Evolutionary conservation across 2,888 invertebrate genomes (phyloP).

Genomic region (Liodrosophila aerea): DNA sequence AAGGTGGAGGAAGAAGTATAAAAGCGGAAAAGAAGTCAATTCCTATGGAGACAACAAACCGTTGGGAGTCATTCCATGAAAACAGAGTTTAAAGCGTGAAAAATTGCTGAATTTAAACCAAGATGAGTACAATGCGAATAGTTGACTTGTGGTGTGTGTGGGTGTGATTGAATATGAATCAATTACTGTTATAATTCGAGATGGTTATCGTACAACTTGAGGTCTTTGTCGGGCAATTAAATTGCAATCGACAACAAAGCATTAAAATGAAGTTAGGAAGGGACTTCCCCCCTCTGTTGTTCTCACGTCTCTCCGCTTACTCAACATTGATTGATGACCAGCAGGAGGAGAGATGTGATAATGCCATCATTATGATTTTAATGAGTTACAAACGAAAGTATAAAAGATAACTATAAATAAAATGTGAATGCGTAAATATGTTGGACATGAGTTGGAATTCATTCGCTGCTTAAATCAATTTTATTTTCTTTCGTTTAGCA

Average conservation of each 20-base stretch:
- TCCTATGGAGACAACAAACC: conserved; percentile 10
- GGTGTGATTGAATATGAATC: conserved; percentile 34
- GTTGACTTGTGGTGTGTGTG: conserved; percentile 10
- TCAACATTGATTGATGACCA: conserved; percentile 61
- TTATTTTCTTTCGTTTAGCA: no score
- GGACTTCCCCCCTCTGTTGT: no score
- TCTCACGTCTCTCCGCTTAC: no score
- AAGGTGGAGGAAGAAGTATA: conserved; percentile 10
- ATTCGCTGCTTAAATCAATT: neutral
- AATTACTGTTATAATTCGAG: conserved; percentile 27
- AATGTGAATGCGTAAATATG: conserved; percentile 9
- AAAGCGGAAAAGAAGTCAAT: conserved; percentile 11
- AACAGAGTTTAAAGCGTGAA: conserved; percentile 21
- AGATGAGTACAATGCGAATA: conserved; percentile 2
- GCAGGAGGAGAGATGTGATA: conserved; percentile 27
- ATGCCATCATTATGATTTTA: conserved; percentile 64
- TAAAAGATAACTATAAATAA: neutral
- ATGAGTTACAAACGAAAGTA: conserved; percentile 73
- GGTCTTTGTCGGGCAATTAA: conserved; percentile 61
- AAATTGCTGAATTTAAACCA: conserved; percentile 6
- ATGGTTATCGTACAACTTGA: conserved; percentile 4
- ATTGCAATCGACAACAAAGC: conserved; percentile 51
- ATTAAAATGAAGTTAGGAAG: conserved; percentile 62
- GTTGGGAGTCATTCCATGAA: neutral
- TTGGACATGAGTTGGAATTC: no score